Percentiles rank a stretch among this genome's conserved stretches.
Evolutionary conservation across 2,888 invertebrate genomes (phyloP).

Genomic region (Phengaris arion): DNA sequence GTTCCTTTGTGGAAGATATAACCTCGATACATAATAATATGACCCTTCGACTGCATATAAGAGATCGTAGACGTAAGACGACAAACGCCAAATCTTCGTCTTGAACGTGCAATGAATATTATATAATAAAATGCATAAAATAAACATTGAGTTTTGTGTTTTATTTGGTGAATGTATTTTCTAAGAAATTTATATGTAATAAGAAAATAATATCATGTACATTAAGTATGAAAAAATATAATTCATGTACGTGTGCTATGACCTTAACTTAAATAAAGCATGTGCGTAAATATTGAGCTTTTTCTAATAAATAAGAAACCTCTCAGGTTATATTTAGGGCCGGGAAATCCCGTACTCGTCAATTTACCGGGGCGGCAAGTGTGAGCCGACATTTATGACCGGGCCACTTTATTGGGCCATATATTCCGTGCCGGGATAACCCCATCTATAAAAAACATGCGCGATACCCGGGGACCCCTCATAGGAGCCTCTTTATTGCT

Average conservation of each 20-base stretch:
- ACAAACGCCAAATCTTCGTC: neutral
- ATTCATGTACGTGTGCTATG: neutral
- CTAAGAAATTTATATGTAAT: neutral
- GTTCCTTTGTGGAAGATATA: neutral
- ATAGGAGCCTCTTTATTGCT: conserved; percentile 32
- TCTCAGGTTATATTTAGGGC: conserved; percentile 4
- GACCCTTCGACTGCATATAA: neutral
- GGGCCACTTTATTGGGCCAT: conserved; percentile 69
- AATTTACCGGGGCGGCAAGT: conserved; percentile 59
- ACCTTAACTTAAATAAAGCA: neutral
- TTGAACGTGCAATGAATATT: neutral
- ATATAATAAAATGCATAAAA: conserved; percentile 3
- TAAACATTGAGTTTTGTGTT: neutral
- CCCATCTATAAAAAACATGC: conserved; percentile 59
- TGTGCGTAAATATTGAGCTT: neutral
- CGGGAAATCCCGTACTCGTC: conserved; percentile 47
- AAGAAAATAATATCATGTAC: neutral
- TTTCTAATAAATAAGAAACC: conserved; percentile 17
- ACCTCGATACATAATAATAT: neutral
- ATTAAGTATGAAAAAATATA: neutral
- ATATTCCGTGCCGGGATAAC: conserved; percentile 60
- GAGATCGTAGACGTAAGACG: neutral
- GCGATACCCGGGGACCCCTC: conserved; percentile 43
- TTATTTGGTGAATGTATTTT: neutral
- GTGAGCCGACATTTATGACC: conserved; percentile 60